phyloP scores from a whole-genome alignment of 2,888 invertebrate species.

The Teleogryllus oceanicus region DNA sequence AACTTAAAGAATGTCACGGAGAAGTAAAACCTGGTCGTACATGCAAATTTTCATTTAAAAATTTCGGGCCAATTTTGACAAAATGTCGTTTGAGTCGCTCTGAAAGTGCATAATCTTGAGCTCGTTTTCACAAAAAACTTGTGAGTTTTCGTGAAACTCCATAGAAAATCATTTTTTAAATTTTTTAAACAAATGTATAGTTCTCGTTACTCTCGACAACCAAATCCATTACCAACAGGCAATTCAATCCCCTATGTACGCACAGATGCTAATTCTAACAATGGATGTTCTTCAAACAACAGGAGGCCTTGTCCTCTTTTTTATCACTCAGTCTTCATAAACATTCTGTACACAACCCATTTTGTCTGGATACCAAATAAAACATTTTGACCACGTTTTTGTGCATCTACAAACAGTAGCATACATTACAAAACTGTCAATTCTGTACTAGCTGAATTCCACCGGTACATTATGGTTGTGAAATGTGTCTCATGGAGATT shows the following conservation, averaged over 20 bases:
- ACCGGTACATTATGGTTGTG: not conserved
- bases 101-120: too few relatives aligned
- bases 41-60: too few relatives aligned
- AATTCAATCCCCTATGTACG: constrained; percentile 3
- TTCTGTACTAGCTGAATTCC: not conserved
- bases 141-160: too few relatives aligned
- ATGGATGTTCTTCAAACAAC: not conserved
- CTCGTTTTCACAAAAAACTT: too few relatives aligned
- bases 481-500: not conserved
- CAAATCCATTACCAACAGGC: constrained; percentile 11
- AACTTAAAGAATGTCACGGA: too few relatives aligned
- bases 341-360: not conserved
- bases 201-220: constrained; percentile 4
- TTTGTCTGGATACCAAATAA: not conserved
- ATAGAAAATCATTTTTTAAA: too few relatives aligned
- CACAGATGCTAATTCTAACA: not conserved
- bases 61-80: too few relatives aligned
- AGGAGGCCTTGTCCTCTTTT: constrained; percentile 2
- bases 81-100: too few relatives aligned
- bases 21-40: too few relatives aligned
- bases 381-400: not conserved
- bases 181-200: too few relatives aligned
- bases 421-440: not conserved
- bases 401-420: not conserved
- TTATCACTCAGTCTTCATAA: constrained; percentile 11